Base-by-base conservation (phyloP, 2,113 vertebrate genomes). In the Chionomys nivalis region DNA sequence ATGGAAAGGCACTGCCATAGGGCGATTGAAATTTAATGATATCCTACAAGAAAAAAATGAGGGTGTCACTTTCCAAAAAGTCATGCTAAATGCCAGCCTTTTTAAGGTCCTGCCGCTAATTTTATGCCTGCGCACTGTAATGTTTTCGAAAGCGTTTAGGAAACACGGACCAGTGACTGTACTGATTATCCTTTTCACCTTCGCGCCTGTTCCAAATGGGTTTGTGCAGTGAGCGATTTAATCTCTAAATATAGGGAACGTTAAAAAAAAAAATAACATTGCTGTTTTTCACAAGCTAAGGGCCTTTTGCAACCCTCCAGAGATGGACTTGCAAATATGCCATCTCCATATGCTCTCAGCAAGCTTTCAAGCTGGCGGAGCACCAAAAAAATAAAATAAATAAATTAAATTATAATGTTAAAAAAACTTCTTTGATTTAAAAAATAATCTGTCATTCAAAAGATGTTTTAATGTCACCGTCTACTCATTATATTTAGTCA, bases 21-120 rank as follows among this genome's bases (percentile, higher is more conserved):
- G 99, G 99, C 99, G 99, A 99, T 99, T 99, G 99, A 99, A 99
- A 99, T 99, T 99, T 99, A 99, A 99, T 99, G 99, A 99, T 99
- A 99, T 99, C 99, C 99, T 99, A 99, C 99, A 99, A 99, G 99
- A 99, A 99, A 99, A 99, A 99, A 99, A 99, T 99, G 99, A 99
- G 99, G 99, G 99, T 99, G 99, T 99, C 99, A 99, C 99, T 99
- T 99, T 99, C 99, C 99, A 99, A 99, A 99, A 99, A 99, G 99
- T 99, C 99, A 99, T 99, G 99, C 99, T 99, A 99, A 99, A 99
- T 99, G 99, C 99, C 99, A 99, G 99, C 99, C 99, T 99, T 99
- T 99, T 99, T 99, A 99, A 99, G 99, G 99, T 99, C 99, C 99
- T 98, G 98, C 98, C 98, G 99, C 99, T 99, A 99, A 99, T 99